These are phyloP conservation scores for Anhinga rufa DNA, from an alignment of 2,113 vertebrate genomes.

Conservation along the genomic window DNA sequence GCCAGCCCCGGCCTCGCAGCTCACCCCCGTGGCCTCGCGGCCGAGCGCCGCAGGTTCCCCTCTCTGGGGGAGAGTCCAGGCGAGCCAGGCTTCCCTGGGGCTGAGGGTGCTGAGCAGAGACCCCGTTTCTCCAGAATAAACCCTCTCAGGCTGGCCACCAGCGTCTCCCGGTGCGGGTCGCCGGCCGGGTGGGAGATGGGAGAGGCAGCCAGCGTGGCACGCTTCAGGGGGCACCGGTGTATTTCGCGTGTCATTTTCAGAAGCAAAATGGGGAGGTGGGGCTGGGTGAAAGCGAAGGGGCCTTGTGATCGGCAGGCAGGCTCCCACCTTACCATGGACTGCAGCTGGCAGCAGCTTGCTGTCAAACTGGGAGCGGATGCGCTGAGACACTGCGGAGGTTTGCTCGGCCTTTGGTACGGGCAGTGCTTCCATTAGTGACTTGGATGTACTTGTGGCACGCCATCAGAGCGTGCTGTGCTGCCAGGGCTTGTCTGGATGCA, in stretches of 20 bases:
- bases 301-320: background rate
- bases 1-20: background rate
- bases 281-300: background rate
- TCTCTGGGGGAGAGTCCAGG: background rate
- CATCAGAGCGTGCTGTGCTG: accelerated
- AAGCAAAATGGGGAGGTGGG: no score
- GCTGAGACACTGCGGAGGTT: background rate
- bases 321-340: background rate
- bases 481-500: background rate
- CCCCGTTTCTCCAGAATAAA: no score
- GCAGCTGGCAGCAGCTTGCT: background rate
- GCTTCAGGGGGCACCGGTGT: accelerated
- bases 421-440: background rate
- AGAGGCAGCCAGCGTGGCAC: background rate
- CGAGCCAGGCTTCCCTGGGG: background rate
- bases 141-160: background rate
- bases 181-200: no score
- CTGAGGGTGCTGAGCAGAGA: background rate
- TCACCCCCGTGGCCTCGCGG: background rate
- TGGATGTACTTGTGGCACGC: background rate
- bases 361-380: background rate
- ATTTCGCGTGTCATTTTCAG: background rate
- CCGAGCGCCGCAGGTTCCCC: background rate
- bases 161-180: accelerated
- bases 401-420: background rate